These are phyloP conservation scores for Noctua pronuba DNA, from an alignment of 2,888 invertebrate species.

Conservation along the genomic window DNA sequence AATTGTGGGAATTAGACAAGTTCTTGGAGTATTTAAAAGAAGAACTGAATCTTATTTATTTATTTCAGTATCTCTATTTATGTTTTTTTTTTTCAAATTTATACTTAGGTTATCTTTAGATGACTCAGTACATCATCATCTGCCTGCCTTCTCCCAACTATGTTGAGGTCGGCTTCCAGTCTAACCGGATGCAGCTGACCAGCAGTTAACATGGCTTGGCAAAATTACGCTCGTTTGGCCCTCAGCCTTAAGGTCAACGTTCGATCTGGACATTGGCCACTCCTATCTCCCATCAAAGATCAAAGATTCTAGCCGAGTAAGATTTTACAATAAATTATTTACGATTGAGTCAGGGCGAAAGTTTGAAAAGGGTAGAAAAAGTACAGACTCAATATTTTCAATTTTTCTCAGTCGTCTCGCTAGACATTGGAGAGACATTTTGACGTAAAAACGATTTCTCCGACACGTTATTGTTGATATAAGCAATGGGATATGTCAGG, in stretches of 20 bases:
- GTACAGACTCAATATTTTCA: constrained; percentile 6
- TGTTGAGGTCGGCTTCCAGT: no score
- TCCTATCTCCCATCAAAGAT: not conserved
- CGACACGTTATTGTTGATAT: constrained; percentile 34
- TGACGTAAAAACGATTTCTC: constrained; percentile 29
- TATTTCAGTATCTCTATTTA: not conserved
- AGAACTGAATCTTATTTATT: not conserved
- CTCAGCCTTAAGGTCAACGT: no score
- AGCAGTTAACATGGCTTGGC: no score
- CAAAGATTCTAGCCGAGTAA: not conserved
- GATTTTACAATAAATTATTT: not conserved
- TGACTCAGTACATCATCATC: not conserved
- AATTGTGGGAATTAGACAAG: not conserved
- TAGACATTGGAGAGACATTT: constrained; percentile 6
- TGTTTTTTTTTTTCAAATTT: no score
- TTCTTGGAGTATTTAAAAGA: not conserved
- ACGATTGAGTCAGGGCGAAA: not conserved
- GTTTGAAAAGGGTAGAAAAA: constrained; percentile 3
- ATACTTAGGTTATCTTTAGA: no score
- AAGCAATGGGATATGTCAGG: constrained; percentile 18
- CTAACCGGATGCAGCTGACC: no score
- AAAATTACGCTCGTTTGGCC: no score
- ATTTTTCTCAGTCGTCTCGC: not conserved
- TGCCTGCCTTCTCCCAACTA: no score
- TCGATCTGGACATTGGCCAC: not conserved